A percentile compares a stretch with the other conserved stretches of the same genome.
Conservation (phyloP, 2,113 vertebrate species). For the Varanus komodoensis region DNA sequence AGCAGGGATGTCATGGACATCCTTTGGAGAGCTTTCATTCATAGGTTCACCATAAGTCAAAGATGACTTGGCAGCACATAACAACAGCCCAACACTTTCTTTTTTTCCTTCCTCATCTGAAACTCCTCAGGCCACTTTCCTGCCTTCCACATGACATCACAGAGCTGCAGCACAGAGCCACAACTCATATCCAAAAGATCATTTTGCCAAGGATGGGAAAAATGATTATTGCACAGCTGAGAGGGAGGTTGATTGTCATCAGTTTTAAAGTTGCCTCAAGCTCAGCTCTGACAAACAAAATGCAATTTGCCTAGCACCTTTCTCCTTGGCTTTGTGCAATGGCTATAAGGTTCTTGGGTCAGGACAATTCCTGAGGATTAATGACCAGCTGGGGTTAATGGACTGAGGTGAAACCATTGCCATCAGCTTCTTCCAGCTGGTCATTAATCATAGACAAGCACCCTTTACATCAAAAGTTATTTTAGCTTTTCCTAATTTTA, state of each 20-base stretch:
- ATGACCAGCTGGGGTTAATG: conserved; percentile 75
- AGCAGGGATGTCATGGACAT: too few relatives aligned
- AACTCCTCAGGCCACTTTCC: background rate
- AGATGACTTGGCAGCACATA: too few relatives aligned
- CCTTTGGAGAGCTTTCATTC: too few relatives aligned
- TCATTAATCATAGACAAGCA: conserved; percentile 75
- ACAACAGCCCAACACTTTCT: too few relatives aligned
- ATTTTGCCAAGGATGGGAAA: background rate
- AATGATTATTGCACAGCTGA: background rate
- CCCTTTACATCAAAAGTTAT: conserved; percentile 67
- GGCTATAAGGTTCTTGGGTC: conserved; percentile 63
- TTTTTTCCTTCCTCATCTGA: background rate
- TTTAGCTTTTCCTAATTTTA: conserved; percentile 72
- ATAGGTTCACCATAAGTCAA: too few relatives aligned
- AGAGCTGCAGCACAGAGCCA: background rate
- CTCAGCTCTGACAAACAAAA: background rate
- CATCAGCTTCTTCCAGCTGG: conserved; percentile 71
- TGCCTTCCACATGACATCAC: background rate
- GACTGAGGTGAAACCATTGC: conserved; percentile 63
- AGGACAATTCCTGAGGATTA: conserved; percentile 71
- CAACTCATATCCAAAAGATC: background rate
- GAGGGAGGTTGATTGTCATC: background rate
- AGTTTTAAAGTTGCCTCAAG: background rate
- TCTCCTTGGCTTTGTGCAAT: conserved; percentile 42
- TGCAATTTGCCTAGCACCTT: background rate